Percentiles rank a stretch among this genome's conserved stretches.
Evolutionary conservation across 1,140 invertebrate genomes (phyloP).

Genomic region (Anagrus nilaparvatae): DNA sequence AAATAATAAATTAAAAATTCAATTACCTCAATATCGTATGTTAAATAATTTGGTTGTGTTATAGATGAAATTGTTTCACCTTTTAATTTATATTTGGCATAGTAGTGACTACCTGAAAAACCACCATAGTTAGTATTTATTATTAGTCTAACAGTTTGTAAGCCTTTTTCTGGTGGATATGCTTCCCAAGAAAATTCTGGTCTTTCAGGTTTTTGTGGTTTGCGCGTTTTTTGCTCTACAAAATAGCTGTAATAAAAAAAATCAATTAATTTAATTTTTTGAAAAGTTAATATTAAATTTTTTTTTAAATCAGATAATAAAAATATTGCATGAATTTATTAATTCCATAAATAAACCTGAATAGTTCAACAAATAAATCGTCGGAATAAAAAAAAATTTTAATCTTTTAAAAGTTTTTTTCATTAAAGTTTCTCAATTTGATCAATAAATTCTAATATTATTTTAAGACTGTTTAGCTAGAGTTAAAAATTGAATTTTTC

Average conservation of each 20-base stretch:
- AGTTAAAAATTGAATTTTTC: too few species aligned
- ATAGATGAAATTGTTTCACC: conserved; percentile 57
- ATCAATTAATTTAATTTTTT: neutral
- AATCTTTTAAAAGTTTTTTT: too few species aligned
- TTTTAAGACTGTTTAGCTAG: too few species aligned
- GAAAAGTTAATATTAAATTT: too few species aligned
- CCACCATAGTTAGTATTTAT: conserved; percentile 71
- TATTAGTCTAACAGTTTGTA: conserved; percentile 63
- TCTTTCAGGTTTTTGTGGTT: conserved; percentile 55
- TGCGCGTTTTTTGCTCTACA: conserved; percentile 66
- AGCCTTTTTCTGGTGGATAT: conserved; percentile 60
- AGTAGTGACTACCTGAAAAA: conserved; percentile 72
- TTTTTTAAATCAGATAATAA: too few species aligned
- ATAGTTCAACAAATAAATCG: too few species aligned
- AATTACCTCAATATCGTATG: conserved; percentile 73
- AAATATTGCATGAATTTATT: too few species aligned
- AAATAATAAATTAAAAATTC: conserved; percentile 76
- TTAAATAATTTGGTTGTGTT: conserved; percentile 56
- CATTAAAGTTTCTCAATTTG: too few species aligned
- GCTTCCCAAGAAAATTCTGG: conserved; percentile 67
- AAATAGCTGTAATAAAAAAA: conserved; percentile 48
- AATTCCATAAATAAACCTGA: too few species aligned
- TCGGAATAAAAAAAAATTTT: too few species aligned
- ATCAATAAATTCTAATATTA: too few species aligned
- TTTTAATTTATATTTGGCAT: conserved; percentile 70